Evolutionary conservation across 2,113 vertebrate genomes (phyloP).

Genomic region (Corythaixoides concolor): DNA sequence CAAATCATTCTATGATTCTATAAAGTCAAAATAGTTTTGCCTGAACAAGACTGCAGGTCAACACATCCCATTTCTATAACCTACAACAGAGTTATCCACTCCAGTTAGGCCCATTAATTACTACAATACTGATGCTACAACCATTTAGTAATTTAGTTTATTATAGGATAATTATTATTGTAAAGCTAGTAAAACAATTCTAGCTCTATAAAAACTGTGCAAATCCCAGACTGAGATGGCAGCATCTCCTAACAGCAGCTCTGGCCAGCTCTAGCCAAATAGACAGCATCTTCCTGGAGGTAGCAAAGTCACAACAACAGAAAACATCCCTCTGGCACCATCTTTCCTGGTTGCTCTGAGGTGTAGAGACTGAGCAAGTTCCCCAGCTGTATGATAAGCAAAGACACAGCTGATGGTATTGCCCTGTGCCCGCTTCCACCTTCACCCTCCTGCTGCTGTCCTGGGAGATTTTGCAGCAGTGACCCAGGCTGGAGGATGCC

Average conservation of each 20-base stretch:
- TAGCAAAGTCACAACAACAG: neutral
- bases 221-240: neutral
- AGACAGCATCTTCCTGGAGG: neutral
- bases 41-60: neutral
- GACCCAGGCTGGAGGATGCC: neutral
- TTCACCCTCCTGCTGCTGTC: neutral
- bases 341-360: neutral
- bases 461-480: neutral
- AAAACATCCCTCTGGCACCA: neutral
- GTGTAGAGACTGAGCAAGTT: neutral
- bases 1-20: too few species aligned
- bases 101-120: neutral
- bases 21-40: neutral
- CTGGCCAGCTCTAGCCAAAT: neutral
- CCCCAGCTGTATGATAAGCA: neutral
- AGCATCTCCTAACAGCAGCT: neutral
- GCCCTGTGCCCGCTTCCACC: neutral
- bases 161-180: neutral
- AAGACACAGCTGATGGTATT: neutral
- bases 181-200: neutral
- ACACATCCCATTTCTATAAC: neutral
- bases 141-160: neutral
- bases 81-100: neutral
- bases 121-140: neutral
- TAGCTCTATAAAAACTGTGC: neutral